These are phyloP conservation scores for Bergia puertoricense DNA, from an alignment of 92 coral and sea anemone species.

Conservation along the genomic window DNA sequence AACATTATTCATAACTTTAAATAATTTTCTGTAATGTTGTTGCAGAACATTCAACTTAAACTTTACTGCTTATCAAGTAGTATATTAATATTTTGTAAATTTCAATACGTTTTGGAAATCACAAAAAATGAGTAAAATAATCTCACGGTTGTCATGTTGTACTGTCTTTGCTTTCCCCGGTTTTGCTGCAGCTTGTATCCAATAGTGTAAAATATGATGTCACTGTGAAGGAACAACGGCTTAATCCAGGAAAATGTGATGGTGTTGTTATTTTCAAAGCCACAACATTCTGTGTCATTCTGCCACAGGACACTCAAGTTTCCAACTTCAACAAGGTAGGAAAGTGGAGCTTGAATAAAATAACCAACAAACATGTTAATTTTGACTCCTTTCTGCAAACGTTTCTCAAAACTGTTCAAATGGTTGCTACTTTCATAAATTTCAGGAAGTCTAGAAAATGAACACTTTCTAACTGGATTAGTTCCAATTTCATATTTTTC, in stretches of 20 bases:
- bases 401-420: too few relatives aligned
- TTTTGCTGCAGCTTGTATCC: conserved; percentile 15
- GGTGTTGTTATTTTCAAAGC: neutral
- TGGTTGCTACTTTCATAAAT: too few relatives aligned
- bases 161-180: neutral
- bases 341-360: neutral
- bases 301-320: neutral
- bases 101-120: neutral
- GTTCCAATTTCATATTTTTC: too few relatives aligned
- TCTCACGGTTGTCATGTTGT: conserved; percentile 24
- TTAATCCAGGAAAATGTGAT: conserved; percentile 1
- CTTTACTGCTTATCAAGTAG: neutral
- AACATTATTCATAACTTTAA: too few relatives aligned
- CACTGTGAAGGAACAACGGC: conserved; percentile 18
- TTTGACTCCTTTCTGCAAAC: too few relatives aligned
- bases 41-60: neutral
- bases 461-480: too few relatives aligned
- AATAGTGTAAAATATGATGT: neutral
- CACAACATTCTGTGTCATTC: neutral
- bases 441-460: too few relatives aligned
- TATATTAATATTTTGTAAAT: neutral
- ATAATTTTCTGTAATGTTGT: neutral
- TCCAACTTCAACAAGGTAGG: neutral
- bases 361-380: neutral
- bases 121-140: neutral